Evolutionary conservation across 2,797 vertebrate species (phyloP), one percentile per base, ranked within the genome.

Genomic region (Xerus rutilus): DNA sequence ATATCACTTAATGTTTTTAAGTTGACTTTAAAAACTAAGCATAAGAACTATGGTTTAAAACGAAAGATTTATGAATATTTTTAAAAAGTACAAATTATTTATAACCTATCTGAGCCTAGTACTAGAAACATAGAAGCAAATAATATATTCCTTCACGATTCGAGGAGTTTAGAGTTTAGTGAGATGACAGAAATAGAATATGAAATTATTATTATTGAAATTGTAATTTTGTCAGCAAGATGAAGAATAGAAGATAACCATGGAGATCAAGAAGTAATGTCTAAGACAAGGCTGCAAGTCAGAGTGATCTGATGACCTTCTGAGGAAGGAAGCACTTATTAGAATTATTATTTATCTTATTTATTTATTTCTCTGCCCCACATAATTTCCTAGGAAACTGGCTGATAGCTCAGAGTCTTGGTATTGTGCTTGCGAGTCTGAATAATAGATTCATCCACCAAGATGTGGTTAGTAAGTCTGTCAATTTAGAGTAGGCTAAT

Each of bases 21-120:
- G 21, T 35, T 74, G n/a, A 73, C 54, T 84, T 94, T 88, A 23
- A 88, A 91, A 87, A 54, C 65, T 78, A 82, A 45, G 74, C 35
- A 23, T 18, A 49, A 47, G 45, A 77, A 79, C 32, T 28, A 4
- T 21, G 43, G 39, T 59, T 84, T 78, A 73, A 84, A 94, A 45
- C 17, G 76, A 72, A 25, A 67, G 18, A 67, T 90, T 92, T 70
- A 77, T 57, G 32, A 96, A 86, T 67, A 86, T 79, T 10, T 10
- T 62, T 59, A 86, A 81, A 28, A 92, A 78, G 62, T 20, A 49
- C 7, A n/a, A 43, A 83, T 77, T 25, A 18, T 25, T 73, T 78
- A 35, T n/a, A 88, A 65, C 8, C 14, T 43, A 13, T 35, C 20
- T 85, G 23, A 72, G 9, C 21, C 88, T 73, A 65, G 8, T 35